Conservation (phyloP, 1,140 invertebrate genomes). For the Neuroterus valhalla region DNA sequence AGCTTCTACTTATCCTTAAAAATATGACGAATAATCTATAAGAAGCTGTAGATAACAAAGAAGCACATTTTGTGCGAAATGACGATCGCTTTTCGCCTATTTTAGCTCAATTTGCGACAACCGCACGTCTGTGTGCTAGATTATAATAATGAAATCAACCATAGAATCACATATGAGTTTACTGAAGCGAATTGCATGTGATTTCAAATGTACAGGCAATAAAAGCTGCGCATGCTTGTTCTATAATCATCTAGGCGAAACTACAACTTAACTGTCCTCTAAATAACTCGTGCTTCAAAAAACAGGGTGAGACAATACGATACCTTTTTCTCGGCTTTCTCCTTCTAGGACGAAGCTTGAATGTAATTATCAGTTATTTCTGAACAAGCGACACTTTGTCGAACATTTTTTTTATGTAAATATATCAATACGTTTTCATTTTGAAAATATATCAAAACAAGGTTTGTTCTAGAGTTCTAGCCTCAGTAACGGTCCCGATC, state of each 20-base stretch:
- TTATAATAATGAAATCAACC: slow-evolving; percentile 3
- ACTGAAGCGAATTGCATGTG: slow-evolving; percentile 25
- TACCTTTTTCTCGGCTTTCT: not conserved
- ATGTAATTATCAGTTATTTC: not conserved
- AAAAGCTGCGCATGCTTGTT: slow-evolving; percentile 23
- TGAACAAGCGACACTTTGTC: not conserved
- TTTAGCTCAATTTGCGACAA: not conserved
- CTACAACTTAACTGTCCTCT: slow-evolving; percentile 11
- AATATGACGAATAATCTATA: not conserved
- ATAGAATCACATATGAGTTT: slow-evolving; percentile 26
- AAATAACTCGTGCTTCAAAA: slow-evolving; percentile 25
- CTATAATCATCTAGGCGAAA: slow-evolving; percentile 8
- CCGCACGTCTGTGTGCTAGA: not conserved
- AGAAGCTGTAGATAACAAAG: slow-evolving; percentile 11
- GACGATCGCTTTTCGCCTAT: not conserved
- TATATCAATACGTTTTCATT: not conserved
- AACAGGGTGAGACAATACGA: not conserved
- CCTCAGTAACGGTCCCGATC: not conserved
- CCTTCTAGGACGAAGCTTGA: not conserved
- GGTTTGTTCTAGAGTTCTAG: not conserved
- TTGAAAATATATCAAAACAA: not conserved
- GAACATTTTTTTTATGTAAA: not conserved
- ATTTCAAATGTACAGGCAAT: slow-evolving; percentile 22
- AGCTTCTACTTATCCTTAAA: not conserved
- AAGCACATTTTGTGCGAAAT: slow-evolving; percentile 10